Evolutionary conservation across 2,888 invertebrate genomes (phyloP).

Genomic region (Acleris holmiana): DNA sequence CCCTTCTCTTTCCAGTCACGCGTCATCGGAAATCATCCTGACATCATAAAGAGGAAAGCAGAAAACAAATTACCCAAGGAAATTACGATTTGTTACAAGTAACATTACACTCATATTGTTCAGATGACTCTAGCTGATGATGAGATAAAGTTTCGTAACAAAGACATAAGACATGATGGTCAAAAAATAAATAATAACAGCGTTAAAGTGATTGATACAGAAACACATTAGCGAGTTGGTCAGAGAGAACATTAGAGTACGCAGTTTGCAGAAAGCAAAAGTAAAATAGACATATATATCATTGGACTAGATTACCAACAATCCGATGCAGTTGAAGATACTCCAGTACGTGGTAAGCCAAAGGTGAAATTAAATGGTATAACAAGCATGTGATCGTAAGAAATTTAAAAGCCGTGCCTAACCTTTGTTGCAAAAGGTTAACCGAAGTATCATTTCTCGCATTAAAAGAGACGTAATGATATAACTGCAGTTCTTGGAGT

Average conservation of each 20-base stretch:
- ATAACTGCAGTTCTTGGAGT: slow-evolving; percentile 7
- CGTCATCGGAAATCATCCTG: slow-evolving; percentile 34
- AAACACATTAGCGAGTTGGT: slow-evolving; percentile 24
- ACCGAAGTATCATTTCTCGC: slow-evolving; percentile 48
- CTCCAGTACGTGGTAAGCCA: slow-evolving; percentile 25
- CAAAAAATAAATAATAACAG: slow-evolving; percentile 13
- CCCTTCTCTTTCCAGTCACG: slow-evolving; percentile 28
- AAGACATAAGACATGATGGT: slow-evolving; percentile 10
- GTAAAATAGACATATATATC: slow-evolving; percentile 35
- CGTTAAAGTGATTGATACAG: slow-evolving; percentile 31
- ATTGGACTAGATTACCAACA: slow-evolving; percentile 22
- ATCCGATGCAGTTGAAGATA: slow-evolving; percentile 33
- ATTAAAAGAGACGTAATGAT: slow-evolving; percentile 38
- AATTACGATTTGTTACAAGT: slow-evolving; percentile 30
- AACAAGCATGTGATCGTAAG: slow-evolving; percentile 13
- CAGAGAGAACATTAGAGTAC: slow-evolving; percentile 27
- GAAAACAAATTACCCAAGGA: slow-evolving; percentile 32
- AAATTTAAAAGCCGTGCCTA: slow-evolving; percentile 41
- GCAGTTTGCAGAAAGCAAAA: slow-evolving; percentile 44
- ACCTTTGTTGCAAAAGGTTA: slow-evolving; percentile 62
- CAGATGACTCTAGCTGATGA: slow-evolving; percentile 10
- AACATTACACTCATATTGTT: slow-evolving; percentile 24
- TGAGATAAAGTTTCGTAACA: slow-evolving; percentile 7
- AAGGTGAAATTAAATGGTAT: slow-evolving; percentile 22
- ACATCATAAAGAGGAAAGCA: slow-evolving; percentile 36